A percentile compares a stretch with the other conserved stretches of the same genome.
Conservation (phyloP, 35 echinoderm and acorn worm genomes). For the Heliocidaris tuberculata region DNA sequence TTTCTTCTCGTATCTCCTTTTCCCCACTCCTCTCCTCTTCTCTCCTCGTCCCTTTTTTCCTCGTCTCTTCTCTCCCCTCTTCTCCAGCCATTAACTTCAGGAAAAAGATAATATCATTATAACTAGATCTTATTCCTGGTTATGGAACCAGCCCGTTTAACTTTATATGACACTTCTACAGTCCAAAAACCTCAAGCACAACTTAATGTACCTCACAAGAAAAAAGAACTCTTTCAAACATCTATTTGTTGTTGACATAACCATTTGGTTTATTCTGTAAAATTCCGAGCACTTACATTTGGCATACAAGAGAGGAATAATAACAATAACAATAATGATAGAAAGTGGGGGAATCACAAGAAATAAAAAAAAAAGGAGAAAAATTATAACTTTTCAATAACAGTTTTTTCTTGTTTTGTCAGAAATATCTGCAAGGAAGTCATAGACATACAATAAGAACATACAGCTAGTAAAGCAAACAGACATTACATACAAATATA, state of each 20-base stretch:
- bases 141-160: no score
- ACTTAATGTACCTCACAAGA: background rate
- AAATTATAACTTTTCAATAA: slow-evolving; percentile 30
- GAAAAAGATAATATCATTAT: background rate
- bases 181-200: no score
- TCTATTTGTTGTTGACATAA: slow-evolving; percentile 9
- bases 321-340: slow-evolving; percentile 7
- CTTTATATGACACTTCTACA: no score
- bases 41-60: background rate
- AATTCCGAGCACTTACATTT: slow-evolving; percentile 49
- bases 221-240: background rate
- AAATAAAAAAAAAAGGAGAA: background rate
- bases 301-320: slow-evolving; percentile 48
- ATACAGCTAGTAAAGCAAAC: slow-evolving; percentile 40
- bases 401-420: slow-evolving; percentile 25
- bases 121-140: background rate
- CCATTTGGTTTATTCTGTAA: slow-evolving; percentile 54
- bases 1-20: background rate
- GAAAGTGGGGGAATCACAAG: slow-evolving; percentile 36
- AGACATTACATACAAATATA: slow-evolving; percentile 53
- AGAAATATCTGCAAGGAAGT: slow-evolving; percentile 39
- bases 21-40: background rate
- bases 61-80: background rate
- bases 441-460: slow-evolving; percentile 21
- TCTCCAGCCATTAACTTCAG: background rate